phyloP scores from a whole-genome alignment of 1,140 invertebrate genomes.

The Drosophila tristis region DNA sequence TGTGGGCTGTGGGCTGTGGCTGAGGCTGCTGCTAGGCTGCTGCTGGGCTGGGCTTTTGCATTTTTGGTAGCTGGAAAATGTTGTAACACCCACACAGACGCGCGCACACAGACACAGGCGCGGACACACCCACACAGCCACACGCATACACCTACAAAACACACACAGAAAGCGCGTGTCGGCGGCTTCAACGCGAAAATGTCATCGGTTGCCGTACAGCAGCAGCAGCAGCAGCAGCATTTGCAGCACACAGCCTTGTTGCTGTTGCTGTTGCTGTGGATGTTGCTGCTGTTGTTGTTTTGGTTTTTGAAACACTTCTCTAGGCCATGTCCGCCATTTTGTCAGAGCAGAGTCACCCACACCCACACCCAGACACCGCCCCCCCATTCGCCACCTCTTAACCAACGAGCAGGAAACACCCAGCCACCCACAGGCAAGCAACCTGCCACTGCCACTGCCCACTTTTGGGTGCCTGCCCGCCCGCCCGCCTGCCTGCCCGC shows the following conservation, averaged over 20 bases:
- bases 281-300: slow-evolving; percentile 21
- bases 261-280: slow-evolving; percentile 16
- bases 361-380: neutral
- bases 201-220: slow-evolving; percentile 22
- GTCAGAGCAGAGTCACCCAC: slow-evolving; percentile 16
- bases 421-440: no score
- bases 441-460: neutral
- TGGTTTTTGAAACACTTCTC: slow-evolving; percentile 52
- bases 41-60: slow-evolving; percentile 5
- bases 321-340: slow-evolving; percentile 69
- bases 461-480: slow-evolving; percentile 19
- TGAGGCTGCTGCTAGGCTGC: neutral
- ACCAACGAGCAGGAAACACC: no score
- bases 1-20: neutral
- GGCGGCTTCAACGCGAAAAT: slow-evolving; percentile 35
- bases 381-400: neutral
- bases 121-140: slow-evolving; percentile 3
- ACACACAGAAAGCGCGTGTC: no score
- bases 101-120: neutral
- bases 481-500: neutral
- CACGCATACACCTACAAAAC: neutral
- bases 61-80: slow-evolving; percentile 38
- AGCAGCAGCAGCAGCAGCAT: neutral
- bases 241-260: slow-evolving; percentile 11
- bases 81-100: slow-evolving; percentile 6